Conservation (phyloP, 1,140 invertebrate genomes). For the Patella vulgata region DNA sequence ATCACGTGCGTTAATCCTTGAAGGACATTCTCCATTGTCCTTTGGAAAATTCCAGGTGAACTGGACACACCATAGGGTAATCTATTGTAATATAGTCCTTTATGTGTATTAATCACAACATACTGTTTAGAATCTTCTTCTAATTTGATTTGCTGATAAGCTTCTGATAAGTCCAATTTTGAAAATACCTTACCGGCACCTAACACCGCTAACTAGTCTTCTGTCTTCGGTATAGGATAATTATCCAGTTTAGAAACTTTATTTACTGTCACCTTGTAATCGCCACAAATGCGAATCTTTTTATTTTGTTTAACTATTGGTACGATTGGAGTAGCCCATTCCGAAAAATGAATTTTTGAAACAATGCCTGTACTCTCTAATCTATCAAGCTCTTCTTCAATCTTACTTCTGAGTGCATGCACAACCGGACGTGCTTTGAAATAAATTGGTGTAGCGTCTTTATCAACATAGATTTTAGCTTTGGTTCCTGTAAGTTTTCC, state of each 20-base stretch:
- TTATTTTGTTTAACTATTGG: not conserved
- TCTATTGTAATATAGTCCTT: not conserved
- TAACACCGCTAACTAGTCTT: not conserved
- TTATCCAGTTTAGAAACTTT: not conserved
- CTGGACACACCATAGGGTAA: not conserved
- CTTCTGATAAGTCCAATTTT: constrained; percentile 2
- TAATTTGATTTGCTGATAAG: not conserved
- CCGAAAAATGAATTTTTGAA: too few relatives aligned
- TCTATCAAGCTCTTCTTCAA: too few relatives aligned
- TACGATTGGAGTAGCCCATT: too few relatives aligned
- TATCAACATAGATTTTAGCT: too few relatives aligned
- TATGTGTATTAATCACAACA: not conserved
- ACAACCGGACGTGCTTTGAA: too few relatives aligned
- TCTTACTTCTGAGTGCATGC: too few relatives aligned
- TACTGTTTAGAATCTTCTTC: not conserved
- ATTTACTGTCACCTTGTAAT: constrained; percentile 3
- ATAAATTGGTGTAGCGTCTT: too few relatives aligned
- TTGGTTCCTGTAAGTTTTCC: too few relatives aligned
- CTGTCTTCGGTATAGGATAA: not conserved
- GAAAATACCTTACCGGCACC: not conserved
- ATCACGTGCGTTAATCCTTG: not conserved
- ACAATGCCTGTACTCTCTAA: too few relatives aligned
- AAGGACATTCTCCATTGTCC: not conserved
- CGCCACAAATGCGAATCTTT: not conserved
- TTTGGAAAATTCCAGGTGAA: constrained; percentile 2